These are phyloP conservation scores for Samia ricini DNA, from an alignment of 1,140 invertebrate species.

Conservation along the genomic window DNA sequence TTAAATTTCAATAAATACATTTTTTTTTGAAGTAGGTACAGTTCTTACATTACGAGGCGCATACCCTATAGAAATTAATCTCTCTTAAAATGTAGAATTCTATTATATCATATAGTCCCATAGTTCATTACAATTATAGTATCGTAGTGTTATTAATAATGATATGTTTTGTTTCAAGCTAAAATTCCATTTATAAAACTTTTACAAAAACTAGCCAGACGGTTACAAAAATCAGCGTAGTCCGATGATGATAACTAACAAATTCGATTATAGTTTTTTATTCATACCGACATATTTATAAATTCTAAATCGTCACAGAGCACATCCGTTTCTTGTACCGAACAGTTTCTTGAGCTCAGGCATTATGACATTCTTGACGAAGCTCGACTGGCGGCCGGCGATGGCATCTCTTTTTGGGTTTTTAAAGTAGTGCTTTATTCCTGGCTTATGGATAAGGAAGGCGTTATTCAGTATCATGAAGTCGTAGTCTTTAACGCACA, in stretches of 20 bases:
- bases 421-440: slow-evolving; percentile 89
- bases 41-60: neutral
- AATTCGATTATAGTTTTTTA: neutral
- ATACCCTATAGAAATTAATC: neutral
- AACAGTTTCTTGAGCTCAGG: slow-evolving; percentile 91
- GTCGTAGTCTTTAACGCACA: slow-evolving; percentile 93
- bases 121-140: neutral
- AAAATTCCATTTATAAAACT: slow-evolving; percentile 21
- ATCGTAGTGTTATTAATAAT: slow-evolving; percentile 9
- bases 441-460: slow-evolving; percentile 92
- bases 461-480: slow-evolving; percentile 94
- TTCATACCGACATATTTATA: slow-evolving; percentile 8
- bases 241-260: neutral
- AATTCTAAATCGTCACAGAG: slow-evolving; percentile 80
- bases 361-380: slow-evolving; percentile 89
- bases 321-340: slow-evolving; percentile 87
- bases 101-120: neutral
- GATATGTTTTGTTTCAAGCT: slow-evolving; percentile 29
- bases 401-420: slow-evolving; percentile 86
- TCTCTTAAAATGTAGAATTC: neutral
- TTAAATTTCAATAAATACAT: neutral
- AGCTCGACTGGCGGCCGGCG: slow-evolving; percentile 86
- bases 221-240: slow-evolving; percentile 17
- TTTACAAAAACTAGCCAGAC: slow-evolving; percentile 22
- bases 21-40: no score